Evolutionary conservation across 2,113 vertebrate genomes (phyloP).

Genomic region (Peucedramus taeniatus): DNA sequence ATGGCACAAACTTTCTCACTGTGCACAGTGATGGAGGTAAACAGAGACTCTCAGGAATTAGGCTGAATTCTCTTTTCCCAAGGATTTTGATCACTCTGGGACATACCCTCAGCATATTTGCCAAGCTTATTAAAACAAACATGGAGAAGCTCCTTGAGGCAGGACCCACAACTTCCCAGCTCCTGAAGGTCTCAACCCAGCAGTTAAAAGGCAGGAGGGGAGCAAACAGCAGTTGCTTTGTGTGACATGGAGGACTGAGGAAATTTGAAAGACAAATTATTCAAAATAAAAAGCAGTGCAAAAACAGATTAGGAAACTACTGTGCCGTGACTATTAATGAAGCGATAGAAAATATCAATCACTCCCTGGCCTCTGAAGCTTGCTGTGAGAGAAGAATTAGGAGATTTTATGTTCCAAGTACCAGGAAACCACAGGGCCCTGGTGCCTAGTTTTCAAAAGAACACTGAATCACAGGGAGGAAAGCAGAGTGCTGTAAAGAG

Average conservation of each 20-base stretch:
- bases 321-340: slow-evolving; percentile 13
- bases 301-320: slow-evolving; percentile 46
- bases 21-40: background rate
- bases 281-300: slow-evolving; percentile 5
- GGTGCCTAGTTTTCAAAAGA: slow-evolving; percentile 48
- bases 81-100: background rate
- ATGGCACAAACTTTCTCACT: background rate
- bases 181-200: background rate
- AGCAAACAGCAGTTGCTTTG: slow-evolving; percentile 20
- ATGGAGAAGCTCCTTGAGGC: background rate
- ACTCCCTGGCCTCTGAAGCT: slow-evolving; percentile 45
- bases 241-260: background rate
- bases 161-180: background rate
- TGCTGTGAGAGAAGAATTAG: slow-evolving; percentile 34
- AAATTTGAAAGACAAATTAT: background rate
- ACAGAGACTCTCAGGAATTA: background rate
- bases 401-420: slow-evolving; percentile 45
- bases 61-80: background rate
- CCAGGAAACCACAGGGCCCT: slow-evolving; percentile 41
- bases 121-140: background rate
- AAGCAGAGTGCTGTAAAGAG: background rate
- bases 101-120: background rate
- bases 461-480: slow-evolving; percentile 25
- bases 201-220: background rate
- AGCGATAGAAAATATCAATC: slow-evolving; percentile 39